Percentiles rank a stretch among this genome's conserved stretches.
These are phyloP conservation scores for Gymnocheta viridis DNA, from an alignment of 2,888 invertebrate species.

Conservation along the genomic window DNA sequence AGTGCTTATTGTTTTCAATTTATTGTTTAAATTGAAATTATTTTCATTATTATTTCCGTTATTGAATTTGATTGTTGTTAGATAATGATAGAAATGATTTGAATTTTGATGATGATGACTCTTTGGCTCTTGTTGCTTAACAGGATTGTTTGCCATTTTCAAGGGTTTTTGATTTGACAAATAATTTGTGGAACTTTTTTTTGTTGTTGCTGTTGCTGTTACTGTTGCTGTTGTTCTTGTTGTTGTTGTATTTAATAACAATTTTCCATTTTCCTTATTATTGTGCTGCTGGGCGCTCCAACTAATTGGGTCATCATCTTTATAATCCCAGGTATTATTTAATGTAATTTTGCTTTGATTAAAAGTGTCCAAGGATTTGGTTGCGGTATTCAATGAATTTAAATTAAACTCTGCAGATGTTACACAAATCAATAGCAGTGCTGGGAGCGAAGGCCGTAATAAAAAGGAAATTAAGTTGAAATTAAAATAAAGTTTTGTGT, in stretches of 20 bases:
- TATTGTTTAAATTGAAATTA: conserved; percentile 53
- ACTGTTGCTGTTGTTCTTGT: background rate
- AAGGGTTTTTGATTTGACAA: conserved; percentile 24
- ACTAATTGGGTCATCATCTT: conserved; percentile 56
- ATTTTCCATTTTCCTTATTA: conserved; percentile 22
- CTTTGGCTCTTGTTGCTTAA: conserved; percentile 10
- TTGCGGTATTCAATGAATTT: conserved; percentile 38
- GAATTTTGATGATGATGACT: conserved; percentile 21
- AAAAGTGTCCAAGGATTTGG: conserved; percentile 50
- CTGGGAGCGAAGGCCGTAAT: background rate
- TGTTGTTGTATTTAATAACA: conserved; percentile 20
- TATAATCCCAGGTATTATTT: conserved; percentile 45
- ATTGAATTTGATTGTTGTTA: conserved; percentile 52
- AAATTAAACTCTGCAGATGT: conserved; percentile 48
- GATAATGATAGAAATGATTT: conserved; percentile 21
- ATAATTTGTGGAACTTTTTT: background rate
- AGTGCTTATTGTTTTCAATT: conserved; percentile 44
- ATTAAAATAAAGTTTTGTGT: background rate
- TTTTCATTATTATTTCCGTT: conserved; percentile 45
- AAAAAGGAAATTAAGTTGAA: conserved; percentile 11
- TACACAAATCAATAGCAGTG: conserved; percentile 12
- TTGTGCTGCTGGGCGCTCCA: background rate
- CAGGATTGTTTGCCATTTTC: background rate
- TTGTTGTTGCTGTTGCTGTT: background rate
- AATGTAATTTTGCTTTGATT: conserved; percentile 55